Evolutionary conservation across 2,797 vertebrate species (phyloP).

Genomic region (Corythornis leucogaster): DNA sequence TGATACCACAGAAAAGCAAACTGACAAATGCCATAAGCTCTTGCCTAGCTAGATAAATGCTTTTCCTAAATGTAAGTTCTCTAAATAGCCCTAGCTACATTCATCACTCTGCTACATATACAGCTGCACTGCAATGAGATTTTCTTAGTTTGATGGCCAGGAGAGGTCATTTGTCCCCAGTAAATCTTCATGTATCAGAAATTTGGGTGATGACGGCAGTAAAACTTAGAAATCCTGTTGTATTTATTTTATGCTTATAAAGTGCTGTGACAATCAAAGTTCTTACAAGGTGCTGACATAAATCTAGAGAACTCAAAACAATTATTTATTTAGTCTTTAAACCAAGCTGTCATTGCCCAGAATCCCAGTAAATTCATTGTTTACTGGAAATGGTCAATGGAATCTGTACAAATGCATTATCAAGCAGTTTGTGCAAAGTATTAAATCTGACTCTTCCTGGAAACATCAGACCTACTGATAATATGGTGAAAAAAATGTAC

Average conservation of each 20-base stretch:
- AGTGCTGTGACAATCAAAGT: background rate
- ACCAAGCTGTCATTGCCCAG: background rate
- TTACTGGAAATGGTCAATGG: background rate
- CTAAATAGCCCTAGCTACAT: background rate
- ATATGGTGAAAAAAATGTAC: background rate
- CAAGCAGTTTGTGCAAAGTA: background rate
- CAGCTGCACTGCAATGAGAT: background rate
- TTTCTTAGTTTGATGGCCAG: background rate
- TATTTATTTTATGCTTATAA: background rate
- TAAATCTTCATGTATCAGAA: background rate
- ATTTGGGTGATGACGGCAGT: background rate
- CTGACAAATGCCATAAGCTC: background rate
- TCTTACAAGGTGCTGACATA: background rate
- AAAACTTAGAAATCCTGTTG: background rate
- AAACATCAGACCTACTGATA: background rate
- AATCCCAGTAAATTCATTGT: background rate
- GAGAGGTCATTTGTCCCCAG: background rate
- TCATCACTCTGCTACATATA: background rate
- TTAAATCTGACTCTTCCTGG: background rate
- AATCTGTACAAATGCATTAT: background rate
- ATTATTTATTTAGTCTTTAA: background rate
- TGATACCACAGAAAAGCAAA: background rate
- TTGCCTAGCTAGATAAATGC: background rate
- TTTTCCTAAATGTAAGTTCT: slow-evolving; percentile 7
- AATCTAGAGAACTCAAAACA: background rate